A percentile compares a stretch with the other conserved stretches of the same genome.
These are phyloP conservation scores for Henicopernis longicauda DNA, from an alignment of 2,113 vertebrate genomes.

Conservation along the genomic window DNA sequence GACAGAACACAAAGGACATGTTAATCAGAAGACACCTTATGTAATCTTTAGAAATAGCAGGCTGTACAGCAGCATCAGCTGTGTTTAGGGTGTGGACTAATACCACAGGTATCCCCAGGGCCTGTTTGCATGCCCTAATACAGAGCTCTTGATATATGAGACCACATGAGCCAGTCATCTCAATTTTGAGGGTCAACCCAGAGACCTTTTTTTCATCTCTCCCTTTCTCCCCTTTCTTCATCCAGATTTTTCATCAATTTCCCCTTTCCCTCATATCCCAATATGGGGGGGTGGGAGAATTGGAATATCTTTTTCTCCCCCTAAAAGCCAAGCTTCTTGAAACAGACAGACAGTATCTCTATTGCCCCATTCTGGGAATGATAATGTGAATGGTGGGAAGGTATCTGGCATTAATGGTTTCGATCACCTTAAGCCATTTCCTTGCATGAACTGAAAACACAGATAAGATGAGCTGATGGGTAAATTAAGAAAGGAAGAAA, in stretches of 20 bases:
- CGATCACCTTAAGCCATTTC: background rate
- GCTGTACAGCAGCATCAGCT: background rate
- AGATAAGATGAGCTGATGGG: background rate
- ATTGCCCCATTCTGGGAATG: background rate
- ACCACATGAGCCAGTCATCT: background rate
- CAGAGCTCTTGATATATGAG: background rate
- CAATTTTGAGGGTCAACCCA: background rate
- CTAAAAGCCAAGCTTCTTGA: background rate
- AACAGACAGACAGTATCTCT: background rate
- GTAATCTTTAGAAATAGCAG: background rate
- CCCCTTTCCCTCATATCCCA: background rate
- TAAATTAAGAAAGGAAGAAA: background rate
- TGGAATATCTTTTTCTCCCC: background rate
- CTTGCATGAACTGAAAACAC: background rate
- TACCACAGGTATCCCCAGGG: background rate
- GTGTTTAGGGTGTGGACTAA: background rate
- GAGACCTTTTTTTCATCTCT: background rate
- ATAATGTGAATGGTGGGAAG: background rate
- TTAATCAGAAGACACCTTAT: background rate
- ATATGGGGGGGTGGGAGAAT: accelerated
- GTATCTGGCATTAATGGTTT: background rate
- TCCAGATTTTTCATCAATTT: background rate
- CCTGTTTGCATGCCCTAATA: background rate
- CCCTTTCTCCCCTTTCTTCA: background rate
- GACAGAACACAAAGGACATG: background rate